These are phyloP conservation scores for Trissolcus basalis DNA, from an alignment of 1,140 invertebrate species.

Conservation along the genomic window DNA sequence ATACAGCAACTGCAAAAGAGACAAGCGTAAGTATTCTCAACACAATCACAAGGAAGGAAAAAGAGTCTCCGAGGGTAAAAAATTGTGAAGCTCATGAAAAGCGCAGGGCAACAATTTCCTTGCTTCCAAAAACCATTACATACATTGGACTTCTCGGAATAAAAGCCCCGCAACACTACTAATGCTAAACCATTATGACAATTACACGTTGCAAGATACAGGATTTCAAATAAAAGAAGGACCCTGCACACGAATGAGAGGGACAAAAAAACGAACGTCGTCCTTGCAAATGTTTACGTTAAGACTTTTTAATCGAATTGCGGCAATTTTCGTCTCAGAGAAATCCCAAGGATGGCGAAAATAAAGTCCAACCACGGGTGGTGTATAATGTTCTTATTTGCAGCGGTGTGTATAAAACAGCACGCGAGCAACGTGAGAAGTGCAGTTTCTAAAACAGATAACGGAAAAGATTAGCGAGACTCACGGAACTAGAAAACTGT, in stretches of 20 bases:
- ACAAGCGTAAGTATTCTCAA: slow-evolving; percentile 26
- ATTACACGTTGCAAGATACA: slow-evolving; percentile 63
- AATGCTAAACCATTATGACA: slow-evolving; percentile 67
- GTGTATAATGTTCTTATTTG: too few species aligned
- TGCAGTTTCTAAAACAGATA: not conserved
- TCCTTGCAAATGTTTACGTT: slow-evolving; percentile 13
- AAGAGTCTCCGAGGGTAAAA: slow-evolving; percentile 35
- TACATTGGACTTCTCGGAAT: slow-evolving; percentile 52
- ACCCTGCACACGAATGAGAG: slow-evolving; percentile 28
- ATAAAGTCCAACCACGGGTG: too few species aligned
- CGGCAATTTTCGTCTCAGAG: slow-evolving; percentile 9
- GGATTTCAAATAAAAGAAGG: slow-evolving; percentile 37
- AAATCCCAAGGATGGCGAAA: too few species aligned
- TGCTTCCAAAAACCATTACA: slow-evolving; percentile 58
- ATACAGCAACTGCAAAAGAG: slow-evolving; percentile 38
- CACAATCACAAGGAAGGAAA: slow-evolving; percentile 19
- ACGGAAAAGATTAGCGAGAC: not conserved
- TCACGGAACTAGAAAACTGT: too few species aligned
- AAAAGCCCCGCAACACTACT: slow-evolving; percentile 43
- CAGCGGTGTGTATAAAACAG: too few species aligned
- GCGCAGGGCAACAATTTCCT: slow-evolving; percentile 43
- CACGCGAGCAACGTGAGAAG: too few species aligned
- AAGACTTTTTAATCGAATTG: slow-evolving; percentile 36
- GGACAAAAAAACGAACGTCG: slow-evolving; percentile 22
- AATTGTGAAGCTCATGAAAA: slow-evolving; percentile 19